These are phyloP conservation scores for Pemphredon lugubris DNA, from an alignment of 2,888 invertebrate genomes.

Conservation along the genomic window DNA sequence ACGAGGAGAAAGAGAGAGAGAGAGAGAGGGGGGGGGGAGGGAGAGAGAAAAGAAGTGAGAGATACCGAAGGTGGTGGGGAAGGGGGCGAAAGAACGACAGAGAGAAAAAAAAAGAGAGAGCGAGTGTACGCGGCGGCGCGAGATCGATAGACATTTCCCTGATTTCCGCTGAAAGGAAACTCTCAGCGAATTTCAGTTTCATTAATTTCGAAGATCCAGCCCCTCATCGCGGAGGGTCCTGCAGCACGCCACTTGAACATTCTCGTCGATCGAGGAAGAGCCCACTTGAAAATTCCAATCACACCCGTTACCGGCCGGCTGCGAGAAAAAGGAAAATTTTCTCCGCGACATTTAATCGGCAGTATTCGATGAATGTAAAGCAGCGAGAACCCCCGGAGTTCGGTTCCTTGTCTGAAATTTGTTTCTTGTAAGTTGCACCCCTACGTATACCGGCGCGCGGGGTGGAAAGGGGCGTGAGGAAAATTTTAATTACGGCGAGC, in stretches of 20 bases:
- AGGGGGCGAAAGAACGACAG: constrained; percentile 8
- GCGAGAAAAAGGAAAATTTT: constrained; percentile 52
- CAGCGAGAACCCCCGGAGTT: not conserved
- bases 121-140: constrained; percentile 21
- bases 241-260: constrained; percentile 53
- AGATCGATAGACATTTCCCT: constrained; percentile 65
- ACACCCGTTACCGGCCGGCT: constrained; percentile 41
- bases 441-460: not conserved
- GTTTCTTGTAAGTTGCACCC: not conserved
- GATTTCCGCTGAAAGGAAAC: constrained; percentile 68
- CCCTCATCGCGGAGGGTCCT: constrained; percentile 41
- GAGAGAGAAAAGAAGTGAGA: not conserved
- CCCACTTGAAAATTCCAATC: constrained; percentile 65
- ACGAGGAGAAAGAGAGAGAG: constrained; percentile 14
- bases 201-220: constrained; percentile 66
- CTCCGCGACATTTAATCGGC: constrained; percentile 59
- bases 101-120: no score
- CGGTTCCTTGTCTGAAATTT: constrained; percentile 8
- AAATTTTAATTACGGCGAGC: constrained; percentile 9
- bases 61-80: not conserved
- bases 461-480: no score
- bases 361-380: constrained; percentile 54
- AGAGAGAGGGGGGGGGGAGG: constrained; percentile 1
- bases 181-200: constrained; percentile 66
- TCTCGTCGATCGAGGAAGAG: constrained; percentile 47